phyloP scores from a whole-genome alignment of 2,797 vertebrate genomes.

The Gobio occitaniae region DNA sequence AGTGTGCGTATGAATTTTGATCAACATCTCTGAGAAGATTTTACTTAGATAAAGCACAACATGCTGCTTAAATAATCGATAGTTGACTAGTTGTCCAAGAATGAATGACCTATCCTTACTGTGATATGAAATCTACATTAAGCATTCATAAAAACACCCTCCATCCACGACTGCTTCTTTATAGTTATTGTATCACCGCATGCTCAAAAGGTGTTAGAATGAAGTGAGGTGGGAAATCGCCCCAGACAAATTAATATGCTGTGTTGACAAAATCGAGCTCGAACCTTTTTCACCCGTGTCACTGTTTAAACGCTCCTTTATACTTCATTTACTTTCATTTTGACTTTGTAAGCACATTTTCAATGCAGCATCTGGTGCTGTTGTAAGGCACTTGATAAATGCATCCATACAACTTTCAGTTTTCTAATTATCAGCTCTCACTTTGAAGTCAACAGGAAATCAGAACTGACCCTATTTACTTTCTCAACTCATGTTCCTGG shows the following conservation, averaged over 20 bases:
- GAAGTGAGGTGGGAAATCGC: slow-evolving; percentile 3
- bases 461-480: background rate
- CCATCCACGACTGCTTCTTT: background rate
- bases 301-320: slow-evolving; percentile 38
- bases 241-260: slow-evolving; percentile 31
- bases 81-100: background rate
- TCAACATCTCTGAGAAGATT: background rate
- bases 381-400: background rate
- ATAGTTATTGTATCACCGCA: background rate
- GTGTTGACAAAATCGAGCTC: slow-evolving; percentile 14
- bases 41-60: background rate
- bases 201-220: slow-evolving; percentile 5
- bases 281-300: slow-evolving; percentile 13
- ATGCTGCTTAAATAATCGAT: slow-evolving; percentile 1
- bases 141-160: slow-evolving; percentile 12
- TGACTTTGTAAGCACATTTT: slow-evolving; percentile 18
- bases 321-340: slow-evolving; percentile 40
- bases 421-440: slow-evolving; percentile 10
- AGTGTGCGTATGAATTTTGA: background rate
- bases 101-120: background rate
- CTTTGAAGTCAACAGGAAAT: slow-evolving; percentile 21
- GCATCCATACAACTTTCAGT: background rate
- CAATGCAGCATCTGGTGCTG: slow-evolving; percentile 1
- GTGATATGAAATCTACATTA: slow-evolving; percentile 13
- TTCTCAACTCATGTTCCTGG: background rate